Evolutionary conservation across 2,797 vertebrate genomes (phyloP), one percentile per base, ranked within the genome.

Genomic region (Ptychadena robeensis): DNA sequence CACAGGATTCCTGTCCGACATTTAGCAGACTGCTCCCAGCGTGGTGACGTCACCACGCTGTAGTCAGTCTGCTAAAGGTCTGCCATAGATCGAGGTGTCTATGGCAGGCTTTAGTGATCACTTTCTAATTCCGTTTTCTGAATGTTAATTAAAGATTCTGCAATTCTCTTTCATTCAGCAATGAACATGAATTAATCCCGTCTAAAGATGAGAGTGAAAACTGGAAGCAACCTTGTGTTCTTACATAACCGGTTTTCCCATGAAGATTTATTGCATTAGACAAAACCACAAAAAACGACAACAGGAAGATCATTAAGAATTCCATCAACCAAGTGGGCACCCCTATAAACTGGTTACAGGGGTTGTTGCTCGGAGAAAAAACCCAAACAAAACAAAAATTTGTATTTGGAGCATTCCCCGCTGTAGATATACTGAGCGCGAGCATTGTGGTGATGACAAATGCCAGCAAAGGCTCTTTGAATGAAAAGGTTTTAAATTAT

Each of bases 231-330:
- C 35, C 48, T 14, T 1, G 48, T 35, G 11, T 2, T 27, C 34
- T 79, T 69, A 22, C 44, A 59, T n/a, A 35, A 78, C 22, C 40
- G 69, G 40, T 68, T 79, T 77, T 79, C 76, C 64, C 76, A 59
- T 35, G 76, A 57, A 57, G 76, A 68, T 79, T 68, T 79, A 79
- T 67, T 68, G 44, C 65, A 53, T 79, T 34, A 67, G 6, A 44
- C 64, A 69, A 68, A 73, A 68, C 34, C 40, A 35, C 9, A 34
- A 64, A 34, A 64, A 40, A 53, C 37, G 7, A 48, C 61, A 67
- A 67, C 40, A 68, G 44, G 76, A 68, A 35, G 75, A 68, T 78
- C 30, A 25, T 67, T 66, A 32, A 34, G 38, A 44, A 66, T 77
- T 66, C 57, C 38, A 11, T 22, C 27, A 79, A 31, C 7, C n/a